Percentiles rank a stretch among this genome's conserved stretches.
Conservation (phyloP, 2,113 vertebrate genomes). For the rat (Rattus norvegicus) region DNA sequence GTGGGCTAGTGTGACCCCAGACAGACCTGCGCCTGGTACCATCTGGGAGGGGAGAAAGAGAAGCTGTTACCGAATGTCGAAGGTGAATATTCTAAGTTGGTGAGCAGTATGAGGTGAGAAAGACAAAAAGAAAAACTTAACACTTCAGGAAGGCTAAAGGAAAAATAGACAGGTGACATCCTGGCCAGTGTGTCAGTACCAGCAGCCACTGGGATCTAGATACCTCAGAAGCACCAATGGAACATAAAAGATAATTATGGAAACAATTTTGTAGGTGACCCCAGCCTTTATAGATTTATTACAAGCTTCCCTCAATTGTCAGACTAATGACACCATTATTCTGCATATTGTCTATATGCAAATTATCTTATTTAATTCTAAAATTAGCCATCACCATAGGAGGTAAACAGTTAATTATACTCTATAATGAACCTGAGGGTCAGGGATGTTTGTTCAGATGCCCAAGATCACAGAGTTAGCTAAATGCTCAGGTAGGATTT, state of each 20-base stretch:
- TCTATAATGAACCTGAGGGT: background rate
- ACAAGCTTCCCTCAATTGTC: background rate
- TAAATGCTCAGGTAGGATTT: background rate
- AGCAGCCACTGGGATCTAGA: background rate
- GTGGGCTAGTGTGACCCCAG: too few species aligned
- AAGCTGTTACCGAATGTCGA: background rate
- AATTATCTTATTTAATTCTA: background rate
- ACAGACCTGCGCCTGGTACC: background rate
- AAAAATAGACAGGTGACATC: background rate
- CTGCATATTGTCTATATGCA: conserved; percentile 37
- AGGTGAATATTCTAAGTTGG: background rate
- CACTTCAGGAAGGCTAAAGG: background rate
- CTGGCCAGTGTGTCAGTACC: background rate
- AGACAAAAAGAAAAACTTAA: background rate
- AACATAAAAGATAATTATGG: background rate
- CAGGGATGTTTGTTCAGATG: background rate
- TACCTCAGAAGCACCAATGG: background rate
- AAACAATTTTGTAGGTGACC: background rate
- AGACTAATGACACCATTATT: background rate
- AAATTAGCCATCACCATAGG: background rate
- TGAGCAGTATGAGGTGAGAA: background rate
- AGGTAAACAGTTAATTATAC: conserved; percentile 24
- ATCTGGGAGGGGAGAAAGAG: background rate
- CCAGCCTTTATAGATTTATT: background rate
- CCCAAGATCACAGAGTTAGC: background rate